Conservation (phyloP, 2,797 vertebrate species). For the Chaetodon trifasciatus region DNA sequence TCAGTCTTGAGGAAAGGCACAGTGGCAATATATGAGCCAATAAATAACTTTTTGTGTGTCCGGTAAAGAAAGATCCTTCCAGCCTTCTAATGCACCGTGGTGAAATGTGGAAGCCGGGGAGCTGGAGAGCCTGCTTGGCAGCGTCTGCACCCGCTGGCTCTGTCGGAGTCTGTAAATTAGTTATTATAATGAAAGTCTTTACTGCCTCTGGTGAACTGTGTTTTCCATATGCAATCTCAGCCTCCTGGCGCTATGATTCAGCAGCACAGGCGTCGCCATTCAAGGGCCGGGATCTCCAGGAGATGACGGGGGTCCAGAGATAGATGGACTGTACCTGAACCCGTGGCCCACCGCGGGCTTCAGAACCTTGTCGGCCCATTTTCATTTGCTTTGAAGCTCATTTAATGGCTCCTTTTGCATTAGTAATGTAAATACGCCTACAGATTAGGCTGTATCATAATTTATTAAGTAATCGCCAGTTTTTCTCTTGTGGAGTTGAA, state of each 20-base stretch:
- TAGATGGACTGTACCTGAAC: constrained; percentile 44
- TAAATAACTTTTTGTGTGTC: constrained; percentile 76
- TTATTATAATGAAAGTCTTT: constrained; percentile 82
- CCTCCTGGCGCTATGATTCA: constrained; percentile 60
- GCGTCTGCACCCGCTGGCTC: constrained; percentile 68
- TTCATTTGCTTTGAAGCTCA: constrained; percentile 33
- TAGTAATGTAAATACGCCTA: constrained; percentile 31
- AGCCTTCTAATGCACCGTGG: constrained; percentile 66
- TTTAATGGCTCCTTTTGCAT: constrained; percentile 28
- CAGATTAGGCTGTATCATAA: constrained; percentile 22
- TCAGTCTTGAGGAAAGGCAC: constrained; percentile 63
- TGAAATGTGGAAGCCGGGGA: constrained; percentile 56
- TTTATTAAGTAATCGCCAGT: constrained; percentile 6
- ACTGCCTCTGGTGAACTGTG: constrained; percentile 70
- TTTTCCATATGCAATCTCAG: constrained; percentile 71
- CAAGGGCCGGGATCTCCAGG: constrained; percentile 16
- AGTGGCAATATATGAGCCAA: constrained; percentile 68
- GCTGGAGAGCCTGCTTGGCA: constrained; percentile 72
- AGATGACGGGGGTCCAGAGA: constrained; percentile 36
- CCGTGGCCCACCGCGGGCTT: constrained; percentile 5
- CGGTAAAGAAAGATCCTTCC: constrained; percentile 66
- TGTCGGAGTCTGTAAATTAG: constrained; percentile 75
- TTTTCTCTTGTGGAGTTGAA: constrained; percentile 9
- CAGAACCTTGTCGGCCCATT: constrained; percentile 24
- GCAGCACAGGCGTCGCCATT: constrained; percentile 47